Base-by-base conservation (phyloP, 2,113 vertebrate genomes). In the Xyrauchen texanus region DNA sequence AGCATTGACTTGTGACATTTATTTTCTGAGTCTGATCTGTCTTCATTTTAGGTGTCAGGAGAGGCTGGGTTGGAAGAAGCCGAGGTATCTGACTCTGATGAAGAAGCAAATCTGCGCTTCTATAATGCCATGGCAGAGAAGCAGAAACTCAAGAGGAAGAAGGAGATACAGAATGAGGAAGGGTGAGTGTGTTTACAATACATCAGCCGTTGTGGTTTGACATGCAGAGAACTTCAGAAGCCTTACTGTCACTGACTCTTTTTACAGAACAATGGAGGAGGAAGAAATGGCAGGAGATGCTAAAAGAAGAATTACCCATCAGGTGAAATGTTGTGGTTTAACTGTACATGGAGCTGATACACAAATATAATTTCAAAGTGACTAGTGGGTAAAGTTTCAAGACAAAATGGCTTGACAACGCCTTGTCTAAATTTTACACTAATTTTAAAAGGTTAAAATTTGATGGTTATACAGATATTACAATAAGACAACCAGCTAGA, bases 251-350 rank as follows among this genome's bases (percentile, higher is more conserved):
- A 60, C 51, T 83, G n/a, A 60, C 13, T 0, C 7, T 72, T 12
- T 73, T 13, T 58, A n/a, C 61, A 70, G 82, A 34, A 87, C 85
- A 60, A 81, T 92, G 91, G 82, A 84, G 7, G 85, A 83, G 6
- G 87, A 84, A 11, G 84, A 86, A 61, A 15, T 82, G 52, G 86
- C 91, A 68, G 79, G 76, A 82, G 88, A 92, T 79, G 87, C 84
- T 2, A 95, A 94, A 86, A 92, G 94, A 90, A 79, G 88, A 71
- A 94, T 95, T 84, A 95, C 93, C 9, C 94, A 94, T 79, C 91
- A 95, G 93, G 94, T 94, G 87, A 69, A 7, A 55, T 68, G 6
- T 51, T 74, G 71, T 62, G 13, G 13, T 16, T 58, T n/a, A 15
- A 70, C 16, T 6, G 21, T 34, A 74, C 44, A 12, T 71, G 13